Base-by-base conservation (phyloP, 2,797 vertebrate species). In the Characodon lateralis region DNA sequence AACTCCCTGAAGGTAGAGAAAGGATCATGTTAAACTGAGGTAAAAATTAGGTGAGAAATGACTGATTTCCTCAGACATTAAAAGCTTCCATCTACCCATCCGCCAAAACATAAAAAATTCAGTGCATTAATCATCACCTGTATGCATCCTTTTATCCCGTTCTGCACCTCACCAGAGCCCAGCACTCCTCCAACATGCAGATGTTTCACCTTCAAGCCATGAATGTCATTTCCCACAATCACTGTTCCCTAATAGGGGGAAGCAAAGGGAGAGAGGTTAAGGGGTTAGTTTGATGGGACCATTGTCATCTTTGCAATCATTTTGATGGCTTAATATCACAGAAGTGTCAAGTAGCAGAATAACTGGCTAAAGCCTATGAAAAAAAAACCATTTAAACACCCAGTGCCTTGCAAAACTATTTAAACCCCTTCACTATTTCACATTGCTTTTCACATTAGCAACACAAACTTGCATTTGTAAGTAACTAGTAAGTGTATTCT, bases 181-280 rank as follows among this genome's bases (percentile, higher is more conserved):
- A 97, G 92, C 86, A 98, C 94, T 85, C 98, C 98, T 74, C 98
- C 98, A 73, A 99, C 96, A 1, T 98, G 97, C 81, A 99, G 96
- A 82, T 97, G 97, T 93, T 99, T 99, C 92, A 99, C 97, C 92
- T 97, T 98, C 92, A 99, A 92, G 74, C 97, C 98, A 72, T 98
- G 97, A 80, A 99, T 96, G 50, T 99, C 98, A 91, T 94, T 98
- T 85, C 97, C 98, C 72, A 99, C 96, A 18, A 97, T 96, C 76
- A 99, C 95, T 0, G 97, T 99, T 83, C 97, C 98, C 98, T 99
- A 92, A 71, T 76, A 78, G 55, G 87, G 68, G 72, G 83, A 83
- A 55, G 82, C 61, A 70, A 9, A 53, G 48, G 0, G 58, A 46
- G 63, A 70, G 70, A 61, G 35, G 51, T 74, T 56, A 12, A 70